Conservation (phyloP, 2,797 vertebrate species). For the Corythornis leucogaster region DNA sequence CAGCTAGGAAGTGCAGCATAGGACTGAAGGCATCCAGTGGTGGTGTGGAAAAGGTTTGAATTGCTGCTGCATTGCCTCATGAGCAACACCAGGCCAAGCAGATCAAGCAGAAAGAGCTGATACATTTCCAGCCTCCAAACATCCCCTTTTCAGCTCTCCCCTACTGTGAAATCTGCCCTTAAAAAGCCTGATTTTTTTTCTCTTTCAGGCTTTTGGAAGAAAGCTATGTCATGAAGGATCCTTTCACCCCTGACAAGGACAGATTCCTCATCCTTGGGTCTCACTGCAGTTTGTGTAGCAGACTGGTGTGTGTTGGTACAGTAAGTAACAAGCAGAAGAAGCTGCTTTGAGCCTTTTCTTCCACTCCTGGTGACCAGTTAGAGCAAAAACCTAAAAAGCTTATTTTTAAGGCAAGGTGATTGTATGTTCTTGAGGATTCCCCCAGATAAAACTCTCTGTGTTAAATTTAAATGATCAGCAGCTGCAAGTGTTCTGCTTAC, state of each 20-base stretch:
- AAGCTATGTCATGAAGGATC: conserved; percentile 87
- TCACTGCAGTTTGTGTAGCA: conserved; percentile 82
- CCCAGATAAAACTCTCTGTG: background rate
- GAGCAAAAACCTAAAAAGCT: background rate
- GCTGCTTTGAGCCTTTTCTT: background rate
- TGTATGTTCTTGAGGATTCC: background rate
- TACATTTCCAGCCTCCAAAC: background rate
- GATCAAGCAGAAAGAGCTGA: background rate
- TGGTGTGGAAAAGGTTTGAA: background rate
- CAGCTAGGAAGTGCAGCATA: background rate
- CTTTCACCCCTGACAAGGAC: conserved; percentile 85
- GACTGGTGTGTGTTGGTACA: conserved; percentile 83
- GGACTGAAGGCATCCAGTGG: background rate
- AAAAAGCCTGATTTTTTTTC: background rate
- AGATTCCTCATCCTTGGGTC: conserved; percentile 89
- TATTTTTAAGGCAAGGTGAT: background rate
- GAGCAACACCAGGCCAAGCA: background rate
- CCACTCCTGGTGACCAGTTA: background rate
- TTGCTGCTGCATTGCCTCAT: background rate
- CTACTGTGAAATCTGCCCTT: background rate
- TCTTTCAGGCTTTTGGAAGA: conserved; percentile 87
- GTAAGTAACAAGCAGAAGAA: conserved; percentile 73
- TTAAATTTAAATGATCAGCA: background rate
- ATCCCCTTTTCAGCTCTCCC: background rate
- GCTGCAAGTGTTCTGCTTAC: background rate